Percentiles rank a stretch among this genome's conserved stretches.
These are phyloP conservation scores for Petrolisthes manimaculis DNA, from an alignment of 2,888 invertebrate species.

Conservation along the genomic window DNA sequence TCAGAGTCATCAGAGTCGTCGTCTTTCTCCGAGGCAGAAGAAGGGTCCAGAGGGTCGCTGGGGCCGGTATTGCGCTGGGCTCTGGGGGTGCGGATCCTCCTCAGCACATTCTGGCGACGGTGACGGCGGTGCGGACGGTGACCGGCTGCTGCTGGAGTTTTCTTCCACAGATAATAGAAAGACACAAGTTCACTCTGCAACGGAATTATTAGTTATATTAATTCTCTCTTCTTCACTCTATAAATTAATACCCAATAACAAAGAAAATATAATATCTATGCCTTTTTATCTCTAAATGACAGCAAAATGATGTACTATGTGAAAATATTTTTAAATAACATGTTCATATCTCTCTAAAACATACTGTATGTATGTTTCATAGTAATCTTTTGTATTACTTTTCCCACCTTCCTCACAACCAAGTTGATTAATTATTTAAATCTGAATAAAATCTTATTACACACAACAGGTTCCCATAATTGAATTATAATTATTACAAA, in stretches of 20 bases:
- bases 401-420: too few relatives aligned
- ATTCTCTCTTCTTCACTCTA: not conserved
- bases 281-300: not conserved
- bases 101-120: constrained; percentile 85
- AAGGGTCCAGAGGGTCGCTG: constrained; percentile 66
- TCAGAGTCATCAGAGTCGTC: constrained; percentile 66
- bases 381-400: too few relatives aligned
- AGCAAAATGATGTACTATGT: too few relatives aligned
- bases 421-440: too few relatives aligned
- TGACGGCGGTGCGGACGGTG: constrained; percentile 91
- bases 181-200: constrained; percentile 92
- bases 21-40: constrained; percentile 65
- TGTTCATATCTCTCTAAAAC: too few relatives aligned
- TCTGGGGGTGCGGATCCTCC: constrained; percentile 88
- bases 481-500: too few relatives aligned
- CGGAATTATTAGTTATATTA: not conserved
- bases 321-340: too few relatives aligned
- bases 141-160: constrained; percentile 96
- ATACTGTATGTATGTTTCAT: too few relatives aligned
- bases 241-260: too few relatives aligned
- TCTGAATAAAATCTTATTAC: too few relatives aligned
- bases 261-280: not conserved
- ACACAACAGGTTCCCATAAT: too few relatives aligned
- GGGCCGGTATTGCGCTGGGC: constrained; percentile 80
- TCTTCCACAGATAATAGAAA: constrained; percentile 99